Percentiles rank a stretch among this genome's conserved stretches.
Evolutionary conservation across 2,888 invertebrate genomes (phyloP).

Genomic region (Parascotia fuliginaria): DNA sequence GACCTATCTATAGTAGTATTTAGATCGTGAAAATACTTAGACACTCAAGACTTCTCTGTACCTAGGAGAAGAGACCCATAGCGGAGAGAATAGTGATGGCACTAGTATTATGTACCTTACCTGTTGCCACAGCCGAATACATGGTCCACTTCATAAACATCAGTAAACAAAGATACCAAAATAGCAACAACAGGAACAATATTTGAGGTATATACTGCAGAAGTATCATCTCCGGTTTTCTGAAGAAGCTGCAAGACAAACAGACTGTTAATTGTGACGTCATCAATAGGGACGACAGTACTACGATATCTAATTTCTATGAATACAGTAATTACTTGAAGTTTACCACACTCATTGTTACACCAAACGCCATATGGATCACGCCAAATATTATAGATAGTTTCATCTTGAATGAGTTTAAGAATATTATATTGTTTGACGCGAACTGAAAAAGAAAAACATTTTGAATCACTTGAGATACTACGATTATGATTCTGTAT

Average conservation of each 20-base stretch:
- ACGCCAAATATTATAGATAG: slow-evolving; percentile 90
- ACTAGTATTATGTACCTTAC: slow-evolving; percentile 41
- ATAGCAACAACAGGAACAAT: slow-evolving; percentile 88
- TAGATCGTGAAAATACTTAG: too few relatives aligned
- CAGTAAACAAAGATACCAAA: slow-evolving; percentile 88
- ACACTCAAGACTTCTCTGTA: too few relatives aligned
- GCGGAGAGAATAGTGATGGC: background rate
- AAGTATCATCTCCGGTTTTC: slow-evolving; percentile 76
- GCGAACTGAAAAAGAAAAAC: slow-evolving; percentile 71
- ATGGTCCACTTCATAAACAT: slow-evolving; percentile 90
- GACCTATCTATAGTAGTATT: too few relatives aligned
- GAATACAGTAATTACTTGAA: slow-evolving; percentile 86
- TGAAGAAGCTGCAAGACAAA: slow-evolving; percentile 75
- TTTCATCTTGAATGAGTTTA: slow-evolving; percentile 92
- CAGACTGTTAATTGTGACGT: slow-evolving; percentile 17
- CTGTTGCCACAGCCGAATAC: slow-evolving; percentile 76
- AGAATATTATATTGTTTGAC: slow-evolving; percentile 89
- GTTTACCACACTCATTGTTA: slow-evolving; percentile 87
- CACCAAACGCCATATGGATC: slow-evolving; percentile 90
- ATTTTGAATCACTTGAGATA: too few relatives aligned
- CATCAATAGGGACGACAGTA: slow-evolving; percentile 26
- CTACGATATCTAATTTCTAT: slow-evolving; percentile 73
- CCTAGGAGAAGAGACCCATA: too few relatives aligned
- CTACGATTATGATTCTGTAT: too few relatives aligned
- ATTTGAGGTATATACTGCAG: slow-evolving; percentile 90